Evolutionary conservation across 2,113 vertebrate species (phyloP).

Genomic region (Siniperca knerii): DNA sequence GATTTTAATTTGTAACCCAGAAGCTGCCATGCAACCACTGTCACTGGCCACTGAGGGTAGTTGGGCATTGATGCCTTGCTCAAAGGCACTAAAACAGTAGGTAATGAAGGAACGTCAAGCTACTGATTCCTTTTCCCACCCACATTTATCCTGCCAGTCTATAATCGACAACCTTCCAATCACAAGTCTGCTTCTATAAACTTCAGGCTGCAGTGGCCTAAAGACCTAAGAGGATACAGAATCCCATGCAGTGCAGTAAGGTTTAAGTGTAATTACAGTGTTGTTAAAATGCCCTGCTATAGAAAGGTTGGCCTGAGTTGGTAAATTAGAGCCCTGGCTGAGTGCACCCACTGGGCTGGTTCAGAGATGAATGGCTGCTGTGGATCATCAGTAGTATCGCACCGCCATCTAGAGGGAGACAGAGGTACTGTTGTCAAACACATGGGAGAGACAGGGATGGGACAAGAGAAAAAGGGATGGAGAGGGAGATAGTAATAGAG

Average conservation of each 20-base stretch:
- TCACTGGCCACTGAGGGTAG: background rate
- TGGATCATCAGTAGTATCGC: slow-evolving; percentile 54
- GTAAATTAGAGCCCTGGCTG: slow-evolving; percentile 46
- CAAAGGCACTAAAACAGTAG: background rate
- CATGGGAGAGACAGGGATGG: too few species aligned
- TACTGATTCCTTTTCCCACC: slow-evolving; percentile 2
- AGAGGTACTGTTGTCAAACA: slow-evolving; percentile 17
- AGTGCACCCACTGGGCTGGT: slow-evolving; percentile 31
- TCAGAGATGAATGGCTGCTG: slow-evolving; percentile 36
- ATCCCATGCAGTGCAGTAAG: slow-evolving; percentile 20
- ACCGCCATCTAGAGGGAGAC: slow-evolving; percentile 78
- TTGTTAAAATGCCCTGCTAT: slow-evolving; percentile 38
- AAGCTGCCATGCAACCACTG: background rate
- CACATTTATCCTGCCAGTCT: slow-evolving; percentile 17
- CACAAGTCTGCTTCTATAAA: background rate
- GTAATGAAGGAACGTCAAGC: background rate
- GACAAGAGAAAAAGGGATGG: rapidly evolving
- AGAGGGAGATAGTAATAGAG: background rate
- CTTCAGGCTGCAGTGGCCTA: background rate
- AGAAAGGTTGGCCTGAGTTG: slow-evolving; percentile 45
- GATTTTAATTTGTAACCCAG: slow-evolving; percentile 10
- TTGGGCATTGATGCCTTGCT: background rate
- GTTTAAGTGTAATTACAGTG: slow-evolving; percentile 48
- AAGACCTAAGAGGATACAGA: slow-evolving; percentile 11
- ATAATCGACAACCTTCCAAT: background rate